A percentile compares a stretch with the other conserved stretches of the same genome.
Evolutionary conservation across 2,888 invertebrate genomes (phyloP).

Genomic region (Ornithoptera priamus): DNA sequence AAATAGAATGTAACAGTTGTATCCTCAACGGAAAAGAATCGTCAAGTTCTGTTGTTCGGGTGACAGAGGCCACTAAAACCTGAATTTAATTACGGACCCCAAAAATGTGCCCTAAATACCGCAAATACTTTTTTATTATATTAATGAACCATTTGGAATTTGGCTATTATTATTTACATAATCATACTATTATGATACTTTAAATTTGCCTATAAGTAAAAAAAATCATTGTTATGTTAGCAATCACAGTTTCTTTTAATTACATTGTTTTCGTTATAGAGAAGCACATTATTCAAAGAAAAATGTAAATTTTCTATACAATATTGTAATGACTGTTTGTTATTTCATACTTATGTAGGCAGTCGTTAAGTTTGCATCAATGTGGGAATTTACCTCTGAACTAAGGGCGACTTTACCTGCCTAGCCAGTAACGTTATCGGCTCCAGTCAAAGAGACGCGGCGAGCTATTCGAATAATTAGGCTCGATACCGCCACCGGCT

Average conservation of each 20-base stretch:
- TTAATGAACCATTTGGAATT: background rate
- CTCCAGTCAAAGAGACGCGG: slow-evolving; percentile 64
- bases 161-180: background rate
- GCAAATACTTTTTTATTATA: slow-evolving; percentile 35
- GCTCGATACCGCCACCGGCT: slow-evolving; percentile 62
- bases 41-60: slow-evolving; percentile 38
- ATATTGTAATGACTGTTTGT: background rate
- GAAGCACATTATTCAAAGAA: too few species aligned
- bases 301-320: too few species aligned
- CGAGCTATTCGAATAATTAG: slow-evolving; percentile 77
- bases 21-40: slow-evolving; percentile 44
- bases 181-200: too few species aligned
- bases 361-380: slow-evolving; percentile 1
- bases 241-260: too few species aligned
- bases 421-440: slow-evolving; percentile 55
- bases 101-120: slow-evolving; percentile 46
- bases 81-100: slow-evolving; percentile 57
- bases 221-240: too few species aligned
- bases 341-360: slow-evolving; percentile 2
- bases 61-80: slow-evolving; percentile 52
- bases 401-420: slow-evolving; percentile 22
- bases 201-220: too few species aligned
- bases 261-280: too few species aligned
- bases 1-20: slow-evolving; percentile 62
- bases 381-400: slow-evolving; percentile 17